Base-by-base conservation (phyloP, 2,797 vertebrate genomes). In the Sebastes reedi region DNA sequence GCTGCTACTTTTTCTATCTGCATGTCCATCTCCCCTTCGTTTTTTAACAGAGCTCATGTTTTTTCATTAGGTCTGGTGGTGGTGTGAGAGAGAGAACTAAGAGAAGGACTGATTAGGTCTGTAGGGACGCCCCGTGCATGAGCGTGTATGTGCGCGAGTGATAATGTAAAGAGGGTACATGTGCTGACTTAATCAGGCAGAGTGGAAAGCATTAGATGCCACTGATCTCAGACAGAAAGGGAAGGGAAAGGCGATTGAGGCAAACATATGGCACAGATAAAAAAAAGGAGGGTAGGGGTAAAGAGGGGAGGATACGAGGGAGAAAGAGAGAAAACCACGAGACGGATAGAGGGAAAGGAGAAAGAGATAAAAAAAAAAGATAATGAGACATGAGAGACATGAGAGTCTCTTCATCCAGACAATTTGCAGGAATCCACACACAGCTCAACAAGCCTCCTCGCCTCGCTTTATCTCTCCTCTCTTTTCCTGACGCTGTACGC, bases 151-250 rank as follows among this genome's bases (percentile, higher is more conserved):
- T 74, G 78, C 32, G 69, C 25, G 27, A 32, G 88, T 36, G 83
- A 86, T 90, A 89, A 93, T 89, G 85, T 89, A 91, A 86, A 87
- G 83, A 84, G 82, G 81, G 75, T 80, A 79, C 89, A 88, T 88
- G 92, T 88, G 86, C 91, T 39, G 91, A 94, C 86, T 95, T 94
- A 92, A 93, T 91, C 91, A 91, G 89, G 77, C 77, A 54, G 86
- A 91, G 82, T 85, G 82, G 81, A 89, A 89, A 82, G 89, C 85
- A 90, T 89, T 79, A 87, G 89, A 88, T 85, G 77, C 81, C 83
- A 82, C 87, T 84, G 94, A 93, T 94, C 74, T 72, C 56, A 75
- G 79, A 88, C 78, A 60, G 56, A 61, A 84, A 32, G 25, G 39
- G 29, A 72, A 54, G 65, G 79, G 5, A 1, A 86, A 86, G 76